These are phyloP conservation scores for Frankliniella fusca DNA, from an alignment of 2,888 invertebrate genomes.

Conservation along the genomic window DNA sequence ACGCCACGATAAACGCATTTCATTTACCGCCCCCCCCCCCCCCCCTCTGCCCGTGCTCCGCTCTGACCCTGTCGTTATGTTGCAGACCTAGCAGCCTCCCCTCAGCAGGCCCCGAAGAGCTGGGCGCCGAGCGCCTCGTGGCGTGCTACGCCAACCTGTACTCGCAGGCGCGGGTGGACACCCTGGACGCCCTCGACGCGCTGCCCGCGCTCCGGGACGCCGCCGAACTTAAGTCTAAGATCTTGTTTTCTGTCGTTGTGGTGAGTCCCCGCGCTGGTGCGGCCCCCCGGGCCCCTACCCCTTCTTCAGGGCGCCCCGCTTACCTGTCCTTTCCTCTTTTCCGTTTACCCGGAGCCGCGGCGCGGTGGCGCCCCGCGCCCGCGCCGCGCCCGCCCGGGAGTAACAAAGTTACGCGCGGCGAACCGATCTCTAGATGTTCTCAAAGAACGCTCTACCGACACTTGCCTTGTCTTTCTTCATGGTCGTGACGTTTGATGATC, in stretches of 20 bases:
- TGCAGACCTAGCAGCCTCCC: constrained; percentile 4
- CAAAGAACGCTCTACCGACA: too few species aligned
- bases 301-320: constrained; percentile 8
- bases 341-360: not conserved
- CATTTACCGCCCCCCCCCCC: not conserved
- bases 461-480: too few species aligned
- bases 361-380: not conserved
- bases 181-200: constrained; percentile 77
- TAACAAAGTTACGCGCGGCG: too few species aligned
- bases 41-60: not conserved
- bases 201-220: constrained; percentile 76
- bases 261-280: constrained; percentile 56
- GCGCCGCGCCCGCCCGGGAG: not conserved
- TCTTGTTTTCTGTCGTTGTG: constrained; percentile 92
- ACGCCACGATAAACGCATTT: not conserved
- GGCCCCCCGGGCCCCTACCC: constrained; percentile 13
- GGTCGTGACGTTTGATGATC: too few species aligned
- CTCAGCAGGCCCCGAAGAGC: constrained; percentile 35
- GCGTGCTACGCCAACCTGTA: constrained; percentile 81
- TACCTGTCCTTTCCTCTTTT: not conserved
- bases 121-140: constrained; percentile 54
- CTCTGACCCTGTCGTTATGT: not conserved
- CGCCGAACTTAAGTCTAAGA: constrained; percentile 87
- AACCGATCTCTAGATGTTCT: too few species aligned
- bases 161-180: constrained; percentile 76